phyloP scores from a whole-genome alignment of 2,797 vertebrate species.

The Protosalanx chinensis region DNA sequence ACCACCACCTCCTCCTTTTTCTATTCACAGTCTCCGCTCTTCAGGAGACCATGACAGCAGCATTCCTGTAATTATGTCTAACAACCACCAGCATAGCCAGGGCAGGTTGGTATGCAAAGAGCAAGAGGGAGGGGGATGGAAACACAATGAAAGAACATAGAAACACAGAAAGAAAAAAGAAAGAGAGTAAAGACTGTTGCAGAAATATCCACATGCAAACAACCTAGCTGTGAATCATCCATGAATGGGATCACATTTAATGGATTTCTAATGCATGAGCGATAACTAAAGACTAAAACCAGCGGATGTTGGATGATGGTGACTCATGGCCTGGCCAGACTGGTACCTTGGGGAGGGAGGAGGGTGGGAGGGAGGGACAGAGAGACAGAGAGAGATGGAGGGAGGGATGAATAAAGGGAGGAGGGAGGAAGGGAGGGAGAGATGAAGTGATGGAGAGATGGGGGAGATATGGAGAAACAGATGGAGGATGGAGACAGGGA shows the following conservation, averaged over 20 bases:
- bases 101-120: constrained; percentile 7
- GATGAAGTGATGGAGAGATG: neutral
- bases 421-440: neutral
- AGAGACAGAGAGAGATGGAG: neutral
- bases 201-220: neutral
- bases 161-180: neutral
- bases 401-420: too few relatives aligned
- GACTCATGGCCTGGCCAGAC: constrained; percentile 24
- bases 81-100: constrained; percentile 16
- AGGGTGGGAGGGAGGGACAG: too few relatives aligned
- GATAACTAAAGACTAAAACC: constrained; percentile 11
- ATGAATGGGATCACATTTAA: too few relatives aligned
- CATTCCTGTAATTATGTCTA: constrained; percentile 35
- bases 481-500: neutral
- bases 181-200: neutral
- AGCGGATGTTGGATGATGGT: neutral
- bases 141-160: neutral
- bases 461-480: neutral
- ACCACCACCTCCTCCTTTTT: neutral
- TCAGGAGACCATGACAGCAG: constrained; percentile 8
- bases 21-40: neutral
- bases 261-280: too few relatives aligned
- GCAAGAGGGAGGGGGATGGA: neutral
- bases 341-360: constrained; percentile 9
- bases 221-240: neutral